Conservation (phyloP, 2,888 invertebrate species). For the Dermolepida albohirtum region DNA sequence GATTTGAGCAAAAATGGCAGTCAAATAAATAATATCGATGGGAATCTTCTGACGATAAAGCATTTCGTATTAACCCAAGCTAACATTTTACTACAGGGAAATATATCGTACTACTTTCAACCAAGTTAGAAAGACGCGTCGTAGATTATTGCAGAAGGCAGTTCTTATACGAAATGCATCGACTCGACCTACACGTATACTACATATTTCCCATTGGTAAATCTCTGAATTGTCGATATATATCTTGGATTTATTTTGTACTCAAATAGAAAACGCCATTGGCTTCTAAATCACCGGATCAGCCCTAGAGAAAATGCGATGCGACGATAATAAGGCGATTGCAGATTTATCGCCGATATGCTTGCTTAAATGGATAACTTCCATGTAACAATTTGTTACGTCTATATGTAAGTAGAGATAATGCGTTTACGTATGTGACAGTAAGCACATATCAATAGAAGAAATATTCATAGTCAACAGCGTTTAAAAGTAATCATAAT, state of each 20-base stretch:
- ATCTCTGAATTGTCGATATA: constrained; percentile 32
- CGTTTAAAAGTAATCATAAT: too few relatives aligned
- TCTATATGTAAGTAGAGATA: background rate
- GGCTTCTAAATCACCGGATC: constrained; percentile 35
- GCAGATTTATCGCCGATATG: constrained; percentile 35
- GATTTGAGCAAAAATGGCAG: too few relatives aligned
- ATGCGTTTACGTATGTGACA: too few relatives aligned
- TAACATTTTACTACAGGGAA: too few relatives aligned
- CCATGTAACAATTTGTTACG: constrained; percentile 25
- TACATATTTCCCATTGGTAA: constrained; percentile 34
- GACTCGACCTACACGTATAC: constrained; percentile 1
- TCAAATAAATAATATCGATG: too few relatives aligned
- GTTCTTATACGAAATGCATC: constrained; percentile 11
- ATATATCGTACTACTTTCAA: constrained; percentile 3
- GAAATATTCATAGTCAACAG: too few relatives aligned
- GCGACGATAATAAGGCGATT: constrained; percentile 33
- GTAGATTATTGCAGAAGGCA: constrained; percentile 21
- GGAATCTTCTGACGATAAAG: too few relatives aligned
- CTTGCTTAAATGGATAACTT: constrained; percentile 18
- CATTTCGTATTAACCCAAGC: too few relatives aligned
- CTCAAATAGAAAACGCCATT: constrained; percentile 32
- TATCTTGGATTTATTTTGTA: constrained; percentile 37
- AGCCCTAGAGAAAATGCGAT: constrained; percentile 23
- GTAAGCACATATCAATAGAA: too few relatives aligned
- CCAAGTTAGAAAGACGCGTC: constrained; percentile 13